Percentiles rank a stretch among this genome's conserved stretches.
Evolutionary conservation across 2,888 invertebrate species (phyloP).

Genomic region (Lasioglossum morio): DNA sequence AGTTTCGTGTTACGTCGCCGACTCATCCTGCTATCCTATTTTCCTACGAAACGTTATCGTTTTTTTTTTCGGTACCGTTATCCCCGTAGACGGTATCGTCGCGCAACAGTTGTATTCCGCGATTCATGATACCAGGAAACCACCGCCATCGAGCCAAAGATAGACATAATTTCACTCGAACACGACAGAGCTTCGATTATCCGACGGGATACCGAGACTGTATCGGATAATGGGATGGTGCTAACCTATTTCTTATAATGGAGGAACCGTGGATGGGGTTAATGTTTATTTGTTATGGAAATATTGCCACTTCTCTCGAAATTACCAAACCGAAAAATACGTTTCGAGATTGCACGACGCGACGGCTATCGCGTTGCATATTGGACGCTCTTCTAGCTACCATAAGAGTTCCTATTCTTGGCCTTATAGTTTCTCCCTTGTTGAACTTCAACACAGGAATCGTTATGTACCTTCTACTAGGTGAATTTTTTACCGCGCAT

Average conservation of each 20-base stretch:
- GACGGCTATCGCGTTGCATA: not conserved
- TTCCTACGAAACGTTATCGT: conserved; percentile 47
- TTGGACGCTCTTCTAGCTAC: not conserved
- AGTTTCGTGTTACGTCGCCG: conserved; percentile 49
- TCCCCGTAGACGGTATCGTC: conserved; percentile 26
- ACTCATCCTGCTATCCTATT: conserved; percentile 48
- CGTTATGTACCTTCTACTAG: not conserved
- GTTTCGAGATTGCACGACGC: not conserved
- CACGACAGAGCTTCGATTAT: not conserved
- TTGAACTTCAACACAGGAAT: not conserved
- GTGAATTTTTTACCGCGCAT: not conserved
- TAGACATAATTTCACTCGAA: conserved; percentile 1
- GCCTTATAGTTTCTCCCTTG: not conserved
- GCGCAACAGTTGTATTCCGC: conserved; percentile 16
- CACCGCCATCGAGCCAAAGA: not conserved
- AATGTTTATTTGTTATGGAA: not conserved
- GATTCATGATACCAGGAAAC: conserved; percentile 24
- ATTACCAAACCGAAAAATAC: not conserved
- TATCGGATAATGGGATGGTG: not conserved
- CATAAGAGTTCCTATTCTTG: not conserved
- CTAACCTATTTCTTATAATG: not conserved
- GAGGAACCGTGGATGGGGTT: not conserved
- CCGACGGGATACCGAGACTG: not conserved
- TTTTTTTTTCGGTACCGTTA: conserved; percentile 36
- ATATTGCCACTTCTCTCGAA: not conserved